phyloP scores from a whole-genome alignment of 2,888 invertebrate species.

The Hoplodrina blanda region DNA sequence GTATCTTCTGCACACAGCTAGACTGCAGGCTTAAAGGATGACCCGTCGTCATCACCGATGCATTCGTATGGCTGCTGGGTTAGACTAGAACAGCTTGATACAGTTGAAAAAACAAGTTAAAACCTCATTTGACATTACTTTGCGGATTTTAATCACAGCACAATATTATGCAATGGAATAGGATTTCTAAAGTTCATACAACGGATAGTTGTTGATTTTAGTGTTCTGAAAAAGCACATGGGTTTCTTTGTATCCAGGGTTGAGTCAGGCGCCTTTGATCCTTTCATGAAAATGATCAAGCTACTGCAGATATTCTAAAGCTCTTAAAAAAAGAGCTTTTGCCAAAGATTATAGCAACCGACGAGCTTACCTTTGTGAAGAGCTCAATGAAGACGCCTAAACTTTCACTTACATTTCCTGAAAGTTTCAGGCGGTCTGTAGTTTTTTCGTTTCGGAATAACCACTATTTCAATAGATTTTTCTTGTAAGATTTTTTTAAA shows the following conservation, averaged over 20 bases:
- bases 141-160: background rate
- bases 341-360: background rate
- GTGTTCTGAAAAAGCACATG: too few species aligned
- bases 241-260: too few species aligned
- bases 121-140: background rate
- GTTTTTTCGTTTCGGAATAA: background rate
- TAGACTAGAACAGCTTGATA: background rate
- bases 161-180: background rate
- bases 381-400: conserved; percentile 13
- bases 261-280: too few species aligned
- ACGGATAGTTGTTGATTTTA: too few species aligned
- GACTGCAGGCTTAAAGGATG: conserved; percentile 59
- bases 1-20: conserved; percentile 54
- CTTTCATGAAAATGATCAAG: too few species aligned
- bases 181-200: too few species aligned
- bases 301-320: background rate
- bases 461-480: background rate
- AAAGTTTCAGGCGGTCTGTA: background rate
- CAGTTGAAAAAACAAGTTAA: background rate
- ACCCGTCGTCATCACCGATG: conserved; percentile 45
- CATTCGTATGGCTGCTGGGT: conserved; percentile 8
- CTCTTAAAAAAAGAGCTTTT: background rate
- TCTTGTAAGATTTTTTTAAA: background rate
- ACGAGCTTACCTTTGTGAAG: conserved; percentile 2
- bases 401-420: conserved; percentile 7